phyloP scores from a whole-genome alignment of 2,888 invertebrate genomes.

The Frankliniella intonsa region DNA sequence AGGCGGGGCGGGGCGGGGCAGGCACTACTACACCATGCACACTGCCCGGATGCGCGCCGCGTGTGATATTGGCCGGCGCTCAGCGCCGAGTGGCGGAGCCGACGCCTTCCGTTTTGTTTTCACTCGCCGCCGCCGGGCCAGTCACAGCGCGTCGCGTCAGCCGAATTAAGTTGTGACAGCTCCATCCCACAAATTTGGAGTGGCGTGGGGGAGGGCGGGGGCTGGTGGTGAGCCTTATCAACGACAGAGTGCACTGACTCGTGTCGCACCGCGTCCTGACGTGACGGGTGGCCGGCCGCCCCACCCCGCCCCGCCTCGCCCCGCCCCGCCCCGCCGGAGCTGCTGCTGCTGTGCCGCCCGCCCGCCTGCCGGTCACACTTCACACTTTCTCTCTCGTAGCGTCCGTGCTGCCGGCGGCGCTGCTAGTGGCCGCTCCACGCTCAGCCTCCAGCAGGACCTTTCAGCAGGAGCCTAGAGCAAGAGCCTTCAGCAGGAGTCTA shows the following conservation, averaged over 20 bases:
- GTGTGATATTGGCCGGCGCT: no score
- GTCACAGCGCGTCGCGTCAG: not conserved
- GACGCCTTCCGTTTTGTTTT: no score
- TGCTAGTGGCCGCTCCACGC: no score
- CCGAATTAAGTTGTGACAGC: constrained; percentile 5
- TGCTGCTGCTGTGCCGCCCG: not conserved
- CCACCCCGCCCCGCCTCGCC: no score
- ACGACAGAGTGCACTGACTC: not conserved
- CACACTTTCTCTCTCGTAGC: constrained; percentile 10
- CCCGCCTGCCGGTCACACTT: constrained; percentile 7
- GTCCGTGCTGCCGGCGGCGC: no score
- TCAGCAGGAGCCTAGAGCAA: no score
- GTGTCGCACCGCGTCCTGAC: not conserved
- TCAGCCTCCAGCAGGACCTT: no score
- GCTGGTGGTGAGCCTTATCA: not conserved
- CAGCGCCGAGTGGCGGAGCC: no score
- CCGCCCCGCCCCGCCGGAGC: not conserved
- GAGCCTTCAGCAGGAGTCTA: no score
- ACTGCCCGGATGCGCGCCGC: no score
- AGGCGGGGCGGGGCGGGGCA: not conserved
- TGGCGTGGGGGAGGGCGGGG: not conserved
- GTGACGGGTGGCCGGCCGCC: constrained; percentile 8
- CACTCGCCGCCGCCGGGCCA: no score
- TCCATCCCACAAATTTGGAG: not conserved
- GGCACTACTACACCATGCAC: no score